Evolutionary conservation across 2,797 vertebrate genomes (phyloP).

Genomic region (Callimico goeldii): DNA sequence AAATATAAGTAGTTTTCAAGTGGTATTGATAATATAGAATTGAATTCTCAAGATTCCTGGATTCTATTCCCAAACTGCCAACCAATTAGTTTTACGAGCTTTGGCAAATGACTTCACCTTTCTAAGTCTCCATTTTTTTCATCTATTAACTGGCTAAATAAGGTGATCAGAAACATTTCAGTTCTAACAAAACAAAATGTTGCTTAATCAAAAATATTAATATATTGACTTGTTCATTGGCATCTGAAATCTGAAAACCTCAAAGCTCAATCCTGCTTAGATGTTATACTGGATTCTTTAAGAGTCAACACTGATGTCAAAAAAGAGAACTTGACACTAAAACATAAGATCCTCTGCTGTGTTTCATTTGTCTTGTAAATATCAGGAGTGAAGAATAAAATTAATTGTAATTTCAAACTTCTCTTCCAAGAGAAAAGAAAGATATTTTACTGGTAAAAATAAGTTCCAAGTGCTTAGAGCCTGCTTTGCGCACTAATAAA

Average conservation of each 20-base stretch:
- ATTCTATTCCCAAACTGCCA: background rate
- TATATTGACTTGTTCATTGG: background rate
- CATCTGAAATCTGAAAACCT: slow-evolving; percentile 11
- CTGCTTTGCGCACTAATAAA: slow-evolving; percentile 83
- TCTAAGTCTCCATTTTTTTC: background rate
- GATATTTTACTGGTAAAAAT: slow-evolving; percentile 68
- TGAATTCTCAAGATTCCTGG: background rate
- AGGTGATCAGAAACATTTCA: slow-evolving; percentile 15
- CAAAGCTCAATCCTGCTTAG: background rate
- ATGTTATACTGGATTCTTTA: background rate
- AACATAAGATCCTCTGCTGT: slow-evolving; percentile 10
- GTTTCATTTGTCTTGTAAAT: background rate
- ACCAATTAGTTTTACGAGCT: background rate
- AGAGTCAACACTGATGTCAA: background rate
- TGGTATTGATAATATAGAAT: background rate
- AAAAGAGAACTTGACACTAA: slow-evolving; percentile 1
- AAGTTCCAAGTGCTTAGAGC: slow-evolving; percentile 70
- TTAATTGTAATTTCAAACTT: slow-evolving; percentile 61
- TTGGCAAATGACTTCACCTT: background rate
- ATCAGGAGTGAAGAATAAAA: background rate
- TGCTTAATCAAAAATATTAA: background rate
- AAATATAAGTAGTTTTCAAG: slow-evolving; percentile 8
- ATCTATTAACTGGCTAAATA: background rate
- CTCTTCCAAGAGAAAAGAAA: slow-evolving; percentile 36
- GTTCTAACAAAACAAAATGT: background rate